These are phyloP conservation scores for Ormyrus thymus DNA, from an alignment of 2,888 invertebrate species.

Conservation along the genomic window DNA sequence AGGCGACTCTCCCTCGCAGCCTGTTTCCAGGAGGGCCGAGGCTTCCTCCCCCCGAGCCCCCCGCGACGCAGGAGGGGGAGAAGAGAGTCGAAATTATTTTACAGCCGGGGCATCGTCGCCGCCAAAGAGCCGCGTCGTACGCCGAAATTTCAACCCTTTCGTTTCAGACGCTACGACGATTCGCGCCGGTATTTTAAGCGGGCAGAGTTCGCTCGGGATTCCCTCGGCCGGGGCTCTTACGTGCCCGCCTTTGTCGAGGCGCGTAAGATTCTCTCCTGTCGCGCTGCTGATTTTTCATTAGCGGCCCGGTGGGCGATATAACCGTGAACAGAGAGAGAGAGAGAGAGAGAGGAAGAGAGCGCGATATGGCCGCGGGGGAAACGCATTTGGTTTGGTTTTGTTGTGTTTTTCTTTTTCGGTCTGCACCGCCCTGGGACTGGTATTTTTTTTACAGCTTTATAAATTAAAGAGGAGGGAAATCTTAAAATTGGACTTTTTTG, in stretches of 20 bases:
- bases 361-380: conserved; percentile 42
- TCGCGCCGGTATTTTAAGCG: conserved; percentile 71
- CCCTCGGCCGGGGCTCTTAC: too few relatives aligned
- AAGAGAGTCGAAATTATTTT: conserved; percentile 68
- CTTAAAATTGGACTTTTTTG: conserved; percentile 37
- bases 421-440: conserved; percentile 7
- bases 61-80: neutral
- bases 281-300: conserved; percentile 52
- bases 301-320: conserved; percentile 31
- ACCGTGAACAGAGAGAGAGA: conserved; percentile 7
- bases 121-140: neutral
- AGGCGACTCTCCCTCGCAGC: neutral
- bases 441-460: conserved; percentile 44
- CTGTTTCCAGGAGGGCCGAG: neutral
- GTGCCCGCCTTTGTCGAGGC: neutral
- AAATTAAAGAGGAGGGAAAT: conserved; percentile 30
- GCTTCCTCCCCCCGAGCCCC: conserved; percentile 43
- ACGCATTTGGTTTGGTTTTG: conserved; percentile 53
- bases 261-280: conserved; percentile 40
- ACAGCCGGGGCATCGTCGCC: conserved; percentile 60
- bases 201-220: conserved; percentile 24
- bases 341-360: conserved; percentile 23
- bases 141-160: conserved; percentile 72
- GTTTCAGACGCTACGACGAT: conserved; percentile 73
- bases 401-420: conserved; percentile 35